A percentile compares a stretch with the other conserved stretches of the same genome.
These are phyloP conservation scores for Arbacia lixula DNA, from an alignment of 53 echinoderm and acorn worm genomes.

Conservation along the genomic window DNA sequence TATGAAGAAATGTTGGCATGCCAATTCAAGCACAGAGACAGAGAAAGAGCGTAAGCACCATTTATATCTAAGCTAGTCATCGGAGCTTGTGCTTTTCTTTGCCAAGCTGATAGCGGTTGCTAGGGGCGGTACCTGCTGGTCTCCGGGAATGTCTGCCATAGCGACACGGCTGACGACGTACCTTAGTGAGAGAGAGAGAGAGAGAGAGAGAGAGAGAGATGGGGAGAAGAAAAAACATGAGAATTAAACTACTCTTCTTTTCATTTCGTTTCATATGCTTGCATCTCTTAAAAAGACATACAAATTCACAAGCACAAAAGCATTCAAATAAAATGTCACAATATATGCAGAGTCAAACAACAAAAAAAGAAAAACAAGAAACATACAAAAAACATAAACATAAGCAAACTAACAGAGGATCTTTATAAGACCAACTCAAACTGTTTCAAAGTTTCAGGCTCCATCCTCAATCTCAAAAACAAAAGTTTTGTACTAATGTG, in stretches of 20 bases:
- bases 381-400: too few relatives aligned
- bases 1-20: too few relatives aligned
- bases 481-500: too few relatives aligned
- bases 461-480: too few relatives aligned
- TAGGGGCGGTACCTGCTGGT: conserved; percentile 53
- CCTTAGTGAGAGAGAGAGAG: too few relatives aligned
- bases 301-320: background rate
- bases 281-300: background rate
- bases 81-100: background rate
- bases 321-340: too few relatives aligned
- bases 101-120: conserved; percentile 15
- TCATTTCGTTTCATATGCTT: background rate
- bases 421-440: too few relatives aligned
- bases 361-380: too few relatives aligned
- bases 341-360: too few relatives aligned
- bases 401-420: too few relatives aligned
- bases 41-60: conserved; percentile 30
- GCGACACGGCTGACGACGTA: conserved; percentile 16
- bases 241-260: background rate
- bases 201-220: too few relatives aligned
- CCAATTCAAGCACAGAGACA: conserved; percentile 25
- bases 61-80: conserved; percentile 41
- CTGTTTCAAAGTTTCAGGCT: too few relatives aligned
- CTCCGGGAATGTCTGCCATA: conserved; percentile 50
- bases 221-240: background rate